Base-by-base conservation (phyloP, 2,888 invertebrate genomes). In the Amitus sp. region DNA sequence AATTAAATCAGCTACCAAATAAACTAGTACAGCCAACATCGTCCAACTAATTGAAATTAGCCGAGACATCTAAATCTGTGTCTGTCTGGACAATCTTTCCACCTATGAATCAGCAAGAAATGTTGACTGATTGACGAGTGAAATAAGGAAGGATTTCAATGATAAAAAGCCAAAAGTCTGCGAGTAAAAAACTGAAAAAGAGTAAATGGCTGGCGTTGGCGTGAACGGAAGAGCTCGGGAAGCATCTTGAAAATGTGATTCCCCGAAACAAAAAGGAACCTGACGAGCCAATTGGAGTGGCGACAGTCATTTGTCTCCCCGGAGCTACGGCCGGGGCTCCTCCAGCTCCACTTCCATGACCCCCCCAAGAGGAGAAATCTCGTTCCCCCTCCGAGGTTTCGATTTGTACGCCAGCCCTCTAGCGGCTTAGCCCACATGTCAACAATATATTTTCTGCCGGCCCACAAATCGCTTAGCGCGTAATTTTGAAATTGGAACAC, bases 401-500 rank as follows among this genome's bases (percentile, higher is more conserved):
- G 65, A 57, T 47, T 67, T 67, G 64, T 48, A 56, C 62, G 63
- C 51, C 67, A 47, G 62, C 62, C 64, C 65, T 49, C 55, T 45
- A 70, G 64, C 65, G 50, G 67, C 62, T 65, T 67, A 59, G 69
- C 70, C 72, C 75, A 73, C 79, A 79, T 81, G 81, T 81, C 80
- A 77, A 77, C 80, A 78, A 79, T 80, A 78, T 80, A 80, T 81
- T 78, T 79, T 79, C 78, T 74, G 75, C 73, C 73, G 73, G 76
- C 76, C 76, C 73, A 78, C 80, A 78, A 80, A 81, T 79, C 79
- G 80, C 78, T 81, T 79, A 79, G 78, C 76, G 79, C 75, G 76
- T 74, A 78, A 79, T 80, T 79, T 76, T 77, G 79, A 79, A 82
- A 80, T 79, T 79, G 80, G 79, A 82, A 78, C 79, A 79, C 82